Evolutionary conservation across 2,888 invertebrate genomes (phyloP).

Genomic region (Apodemia mormo): DNA sequence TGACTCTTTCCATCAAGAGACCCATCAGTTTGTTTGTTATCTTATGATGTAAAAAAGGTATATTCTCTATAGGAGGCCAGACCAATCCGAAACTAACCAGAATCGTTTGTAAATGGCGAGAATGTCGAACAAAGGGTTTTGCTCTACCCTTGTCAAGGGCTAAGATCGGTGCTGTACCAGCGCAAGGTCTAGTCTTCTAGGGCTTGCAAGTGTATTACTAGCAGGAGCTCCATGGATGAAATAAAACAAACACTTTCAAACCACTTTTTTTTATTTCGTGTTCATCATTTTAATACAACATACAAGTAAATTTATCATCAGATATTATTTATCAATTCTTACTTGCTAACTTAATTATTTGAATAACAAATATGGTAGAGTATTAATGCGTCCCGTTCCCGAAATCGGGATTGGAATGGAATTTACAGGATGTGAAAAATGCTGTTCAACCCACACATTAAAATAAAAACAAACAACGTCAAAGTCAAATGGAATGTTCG

Average conservation of each 20-base stretch:
- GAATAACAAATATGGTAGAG: conserved; percentile 74
- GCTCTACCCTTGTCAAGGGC: no score
- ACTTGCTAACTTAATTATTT: conserved; percentile 75
- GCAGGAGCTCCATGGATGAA: conserved; percentile 30
- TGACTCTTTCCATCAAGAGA: no score
- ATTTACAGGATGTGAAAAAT: conserved; percentile 33
- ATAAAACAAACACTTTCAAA: conserved; percentile 73
- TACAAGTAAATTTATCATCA: conserved; percentile 82
- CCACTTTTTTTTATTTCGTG: conserved; percentile 82
- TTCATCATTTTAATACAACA: conserved; percentile 82
- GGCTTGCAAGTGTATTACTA: no score
- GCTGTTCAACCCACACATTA: conserved; percentile 52
- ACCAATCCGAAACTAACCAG: no score
- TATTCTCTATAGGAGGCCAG: no score
- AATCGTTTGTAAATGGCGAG: no score
- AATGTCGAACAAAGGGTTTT: no score
- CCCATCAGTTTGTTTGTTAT: no score
- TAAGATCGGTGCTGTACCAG: no score
- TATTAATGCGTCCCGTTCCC: conserved; percentile 42
- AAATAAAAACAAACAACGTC: conserved; percentile 49
- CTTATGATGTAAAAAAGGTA: no score
- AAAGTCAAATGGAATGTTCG: conserved; percentile 60
- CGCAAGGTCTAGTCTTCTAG: no score
- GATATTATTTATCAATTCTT: conserved; percentile 81
- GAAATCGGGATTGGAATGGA: conserved; percentile 26